Evolutionary conservation across 2,797 vertebrate genomes (phyloP).

Genomic region (Mergus octosetaceus): DNA sequence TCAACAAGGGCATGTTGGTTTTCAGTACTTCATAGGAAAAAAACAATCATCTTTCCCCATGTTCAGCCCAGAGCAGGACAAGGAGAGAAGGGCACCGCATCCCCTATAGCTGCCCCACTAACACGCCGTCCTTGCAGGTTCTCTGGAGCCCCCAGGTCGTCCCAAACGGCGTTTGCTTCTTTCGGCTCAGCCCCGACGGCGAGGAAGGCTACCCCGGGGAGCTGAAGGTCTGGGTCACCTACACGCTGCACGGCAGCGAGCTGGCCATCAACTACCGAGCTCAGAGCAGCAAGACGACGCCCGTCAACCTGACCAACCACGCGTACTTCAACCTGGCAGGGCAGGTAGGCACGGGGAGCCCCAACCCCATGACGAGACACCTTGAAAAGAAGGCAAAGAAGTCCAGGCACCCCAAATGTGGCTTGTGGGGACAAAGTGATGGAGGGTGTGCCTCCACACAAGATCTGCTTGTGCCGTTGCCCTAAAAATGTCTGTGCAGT

Average conservation of each 20-base stretch:
- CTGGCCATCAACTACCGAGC: conserved; percentile 86
- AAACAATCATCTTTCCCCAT: not conserved
- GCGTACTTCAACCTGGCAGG: conserved; percentile 94
- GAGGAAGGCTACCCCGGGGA: conserved; percentile 95
- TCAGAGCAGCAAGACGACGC: conserved; percentile 84
- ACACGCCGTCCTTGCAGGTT: conserved; percentile 61
- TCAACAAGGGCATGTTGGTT: not conserved
- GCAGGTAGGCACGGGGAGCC: conserved; percentile 79
- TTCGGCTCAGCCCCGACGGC: conserved; percentile 85
- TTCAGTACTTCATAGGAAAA: not conserved
- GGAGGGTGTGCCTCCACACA: not conserved
- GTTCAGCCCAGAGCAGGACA: not conserved
- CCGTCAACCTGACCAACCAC: conserved; percentile 93
- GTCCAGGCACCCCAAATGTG: not conserved
- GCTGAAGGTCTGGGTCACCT: conserved; percentile 86
- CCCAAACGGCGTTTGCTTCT: conserved; percentile 84
- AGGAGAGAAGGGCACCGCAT: not conserved
- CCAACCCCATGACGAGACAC: rapidly evolving
- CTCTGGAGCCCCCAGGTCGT: conserved; percentile 82
- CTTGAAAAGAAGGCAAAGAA: not conserved
- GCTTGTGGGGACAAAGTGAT: not conserved
- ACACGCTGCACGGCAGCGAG: conserved; percentile 83
- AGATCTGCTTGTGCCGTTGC: not conserved
- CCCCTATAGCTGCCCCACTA: not conserved
- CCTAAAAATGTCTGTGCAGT: not conserved